Percentiles rank a stretch among this genome's conserved stretches.
These are phyloP conservation scores for Hippopotamyrus pictus DNA, from an alignment of 2,797 vertebrate genomes.

Conservation along the genomic window DNA sequence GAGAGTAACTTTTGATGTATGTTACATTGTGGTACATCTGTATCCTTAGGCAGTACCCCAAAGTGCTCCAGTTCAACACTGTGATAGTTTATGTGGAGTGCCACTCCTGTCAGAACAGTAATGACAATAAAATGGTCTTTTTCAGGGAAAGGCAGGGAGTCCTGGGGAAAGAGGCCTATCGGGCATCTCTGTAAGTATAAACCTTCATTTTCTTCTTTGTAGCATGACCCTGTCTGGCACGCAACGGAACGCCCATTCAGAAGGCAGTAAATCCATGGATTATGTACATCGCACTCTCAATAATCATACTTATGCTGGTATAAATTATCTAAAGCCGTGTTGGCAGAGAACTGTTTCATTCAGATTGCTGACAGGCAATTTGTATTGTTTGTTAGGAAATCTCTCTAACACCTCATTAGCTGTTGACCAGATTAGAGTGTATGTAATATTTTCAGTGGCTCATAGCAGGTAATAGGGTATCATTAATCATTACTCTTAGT, in stretches of 20 bases:
- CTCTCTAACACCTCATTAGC: not conserved
- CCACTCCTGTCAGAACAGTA: not conserved
- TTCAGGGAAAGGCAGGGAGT: slow-evolving; percentile 81
- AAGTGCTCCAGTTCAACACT: not conserved
- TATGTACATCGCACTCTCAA: not conserved
- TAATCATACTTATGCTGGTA: not conserved
- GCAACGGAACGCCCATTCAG: slow-evolving; percentile 5
- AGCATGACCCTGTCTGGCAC: not conserved
- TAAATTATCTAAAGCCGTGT: not conserved
- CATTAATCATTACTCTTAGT: not conserved
- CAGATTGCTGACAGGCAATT: not conserved
- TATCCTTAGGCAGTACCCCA: not conserved
- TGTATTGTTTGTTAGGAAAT: not conserved
- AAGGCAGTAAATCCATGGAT: not conserved
- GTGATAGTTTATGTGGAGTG: not conserved
- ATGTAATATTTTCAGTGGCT: not conserved
- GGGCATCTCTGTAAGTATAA: slow-evolving; percentile 73
- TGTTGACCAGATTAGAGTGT: not conserved
- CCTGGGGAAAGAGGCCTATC: slow-evolving; percentile 77
- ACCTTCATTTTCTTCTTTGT: not conserved
- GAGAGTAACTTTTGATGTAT: not conserved
- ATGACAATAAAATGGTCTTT: slow-evolving; percentile 31
- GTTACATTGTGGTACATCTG: not conserved
- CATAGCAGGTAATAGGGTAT: not conserved
- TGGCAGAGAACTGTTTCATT: not conserved